phyloP scores from a whole-genome alignment of 2,888 invertebrate species.

The Leptura quadrifasciata region DNA sequence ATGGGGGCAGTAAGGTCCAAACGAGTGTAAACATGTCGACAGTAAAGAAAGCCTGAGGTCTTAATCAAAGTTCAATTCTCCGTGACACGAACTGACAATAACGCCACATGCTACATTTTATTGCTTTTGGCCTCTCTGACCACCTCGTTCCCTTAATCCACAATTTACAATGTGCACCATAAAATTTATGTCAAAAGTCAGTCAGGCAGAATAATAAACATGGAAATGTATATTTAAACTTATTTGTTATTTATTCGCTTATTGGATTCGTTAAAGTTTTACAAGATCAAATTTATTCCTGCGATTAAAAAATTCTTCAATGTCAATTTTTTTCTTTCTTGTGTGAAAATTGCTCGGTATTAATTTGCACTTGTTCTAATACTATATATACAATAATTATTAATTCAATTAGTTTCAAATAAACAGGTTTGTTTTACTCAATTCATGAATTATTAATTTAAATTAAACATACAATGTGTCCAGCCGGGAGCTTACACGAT shows the following conservation, averaged over 20 bases:
- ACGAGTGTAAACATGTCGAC: conserved; percentile 62
- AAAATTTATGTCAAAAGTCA: neutral
- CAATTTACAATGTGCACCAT: neutral
- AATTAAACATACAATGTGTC: no score
- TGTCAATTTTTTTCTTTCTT: no score
- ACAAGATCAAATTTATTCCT: no score
- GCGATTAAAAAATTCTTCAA: no score
- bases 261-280: neutral
- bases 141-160: neutral
- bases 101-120: conserved; percentile 67
- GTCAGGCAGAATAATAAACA: neutral
- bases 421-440: no score
- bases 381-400: no score
- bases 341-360: no score
- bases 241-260: neutral
- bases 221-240: neutral
- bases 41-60: conserved; percentile 62
- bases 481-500: no score
- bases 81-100: conserved; percentile 70
- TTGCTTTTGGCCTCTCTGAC: conserved; percentile 64
- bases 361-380: no score
- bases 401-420: no score
- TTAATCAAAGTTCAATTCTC: conserved; percentile 70
- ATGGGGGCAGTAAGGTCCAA: conserved; percentile 25
- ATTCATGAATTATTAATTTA: no score